Evolutionary conservation across 2,888 invertebrate species (phyloP).

Genomic region (Tetrapedia diversipes): DNA sequence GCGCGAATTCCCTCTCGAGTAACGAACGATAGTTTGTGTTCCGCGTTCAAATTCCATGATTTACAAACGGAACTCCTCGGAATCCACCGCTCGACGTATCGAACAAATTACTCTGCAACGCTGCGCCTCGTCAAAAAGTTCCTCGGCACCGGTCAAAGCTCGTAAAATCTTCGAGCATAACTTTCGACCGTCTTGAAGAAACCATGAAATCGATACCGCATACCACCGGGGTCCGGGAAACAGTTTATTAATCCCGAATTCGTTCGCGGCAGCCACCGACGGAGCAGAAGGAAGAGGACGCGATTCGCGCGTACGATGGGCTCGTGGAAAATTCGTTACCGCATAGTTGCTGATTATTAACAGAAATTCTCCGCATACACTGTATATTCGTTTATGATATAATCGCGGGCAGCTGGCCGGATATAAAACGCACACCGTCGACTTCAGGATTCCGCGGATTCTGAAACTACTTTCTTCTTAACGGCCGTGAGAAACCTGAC

Average conservation of each 20-base stretch:
- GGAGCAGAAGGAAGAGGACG: conserved; percentile 1
- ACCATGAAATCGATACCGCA: conserved; percentile 16
- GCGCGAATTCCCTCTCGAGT: no score
- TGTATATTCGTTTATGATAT: conserved; percentile 19
- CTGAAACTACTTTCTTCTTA: conserved; percentile 39
- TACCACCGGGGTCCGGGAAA: conserved; percentile 5
- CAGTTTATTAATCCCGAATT: conserved; percentile 30
- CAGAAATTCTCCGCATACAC: conserved; percentile 35
- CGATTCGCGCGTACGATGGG: neutral
- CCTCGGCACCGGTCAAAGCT: neutral
- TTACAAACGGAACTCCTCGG: no score
- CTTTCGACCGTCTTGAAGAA: conserved; percentile 12
- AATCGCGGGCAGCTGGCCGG: neutral
- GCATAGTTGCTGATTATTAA: conserved; percentile 55
- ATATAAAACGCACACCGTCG: conserved; percentile 37
- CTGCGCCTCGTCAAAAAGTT: neutral
- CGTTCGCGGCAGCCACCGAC: neutral
- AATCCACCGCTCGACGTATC: neutral
- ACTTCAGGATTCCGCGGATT: conserved; percentile 43
- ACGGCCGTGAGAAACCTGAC: neutral
- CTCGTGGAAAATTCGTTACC: conserved; percentile 25
- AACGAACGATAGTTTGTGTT: no score
- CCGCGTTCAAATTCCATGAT: no score
- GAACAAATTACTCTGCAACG: neutral
- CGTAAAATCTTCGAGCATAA: conserved; percentile 1